phyloP scores from a whole-genome alignment of 2,797 vertebrate genomes.

The Taenioides sp. region DNA sequence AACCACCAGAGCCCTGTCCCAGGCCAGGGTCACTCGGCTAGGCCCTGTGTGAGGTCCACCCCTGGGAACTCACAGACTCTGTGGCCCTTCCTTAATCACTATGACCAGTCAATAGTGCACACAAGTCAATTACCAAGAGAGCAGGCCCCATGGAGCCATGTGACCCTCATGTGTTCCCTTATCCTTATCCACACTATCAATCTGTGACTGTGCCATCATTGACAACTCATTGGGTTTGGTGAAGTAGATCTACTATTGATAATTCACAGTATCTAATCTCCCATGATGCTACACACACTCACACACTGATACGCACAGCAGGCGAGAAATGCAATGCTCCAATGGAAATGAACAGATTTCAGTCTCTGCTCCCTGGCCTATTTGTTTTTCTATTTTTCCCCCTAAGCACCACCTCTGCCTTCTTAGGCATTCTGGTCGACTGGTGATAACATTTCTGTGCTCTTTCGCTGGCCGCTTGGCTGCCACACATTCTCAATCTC shows the following conservation, averaged over 20 bases:
- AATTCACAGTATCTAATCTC: slow-evolving; percentile 68
- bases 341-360: slow-evolving; percentile 61
- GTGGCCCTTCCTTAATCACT: slow-evolving; percentile 68
- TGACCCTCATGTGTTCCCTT: slow-evolving; percentile 49
- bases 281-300: slow-evolving; percentile 35
- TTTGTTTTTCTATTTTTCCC: slow-evolving; percentile 39
- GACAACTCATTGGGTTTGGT: slow-evolving; percentile 67
- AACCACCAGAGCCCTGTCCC: slow-evolving; percentile 37
- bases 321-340: slow-evolving; percentile 42
- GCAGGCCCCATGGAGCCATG: slow-evolving; percentile 38
- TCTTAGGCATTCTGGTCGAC: slow-evolving; percentile 34
- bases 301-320: slow-evolving; percentile 28
- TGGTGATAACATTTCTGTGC: slow-evolving; percentile 37
- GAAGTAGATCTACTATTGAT: slow-evolving; percentile 73
- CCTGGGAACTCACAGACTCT: slow-evolving; percentile 47
- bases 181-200: slow-evolving; percentile 56
- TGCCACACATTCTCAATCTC: slow-evolving; percentile 42
- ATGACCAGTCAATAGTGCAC: slow-evolving; percentile 69
- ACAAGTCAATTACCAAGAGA: slow-evolving; percentile 69
- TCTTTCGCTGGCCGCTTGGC: slow-evolving; percentile 17
- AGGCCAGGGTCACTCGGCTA: slow-evolving; percentile 53
- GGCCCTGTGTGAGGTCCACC: slow-evolving; percentile 46
- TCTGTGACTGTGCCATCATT: slow-evolving; percentile 72
- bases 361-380: slow-evolving; percentile 36
- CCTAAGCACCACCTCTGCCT: slow-evolving; percentile 11